These are phyloP conservation scores for Pagrus major DNA, from an alignment of 2,113 vertebrate species.

Conservation along the genomic window DNA sequence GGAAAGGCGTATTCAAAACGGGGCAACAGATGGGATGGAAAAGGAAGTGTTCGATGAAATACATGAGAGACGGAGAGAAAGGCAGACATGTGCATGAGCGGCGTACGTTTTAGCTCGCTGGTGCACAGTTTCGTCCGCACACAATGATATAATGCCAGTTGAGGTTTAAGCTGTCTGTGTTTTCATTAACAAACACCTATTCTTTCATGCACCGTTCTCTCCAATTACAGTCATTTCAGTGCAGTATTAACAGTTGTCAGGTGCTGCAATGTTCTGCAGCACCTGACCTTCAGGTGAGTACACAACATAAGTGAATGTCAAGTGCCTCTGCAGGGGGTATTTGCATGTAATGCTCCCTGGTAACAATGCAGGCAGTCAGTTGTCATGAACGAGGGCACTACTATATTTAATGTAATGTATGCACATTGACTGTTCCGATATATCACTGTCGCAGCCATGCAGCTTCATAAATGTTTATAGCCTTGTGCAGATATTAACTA, in stretches of 20 bases:
- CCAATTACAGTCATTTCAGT: slow-evolving; percentile 15
- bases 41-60: background rate
- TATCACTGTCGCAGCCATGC: background rate
- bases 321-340: background rate
- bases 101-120: background rate
- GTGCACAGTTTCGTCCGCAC: background rate
- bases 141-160: slow-evolving; percentile 10
- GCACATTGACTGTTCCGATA: background rate
- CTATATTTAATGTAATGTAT: background rate
- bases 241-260: background rate
- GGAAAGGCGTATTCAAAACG: background rate
- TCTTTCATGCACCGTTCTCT: background rate
- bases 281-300: background rate
- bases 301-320: slow-evolving; percentile 5
- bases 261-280: background rate
- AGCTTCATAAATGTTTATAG: slow-evolving; percentile 3
- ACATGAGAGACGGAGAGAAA: background rate
- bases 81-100: background rate
- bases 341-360: slow-evolving; percentile 5
- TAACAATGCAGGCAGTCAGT: background rate
- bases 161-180: background rate
- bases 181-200: background rate
- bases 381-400: background rate
- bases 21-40: background rate
- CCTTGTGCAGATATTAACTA: background rate